Evolutionary conservation across 2,113 vertebrate genomes (phyloP).

Genomic region (Neomonachus schauinslandi): DNA sequence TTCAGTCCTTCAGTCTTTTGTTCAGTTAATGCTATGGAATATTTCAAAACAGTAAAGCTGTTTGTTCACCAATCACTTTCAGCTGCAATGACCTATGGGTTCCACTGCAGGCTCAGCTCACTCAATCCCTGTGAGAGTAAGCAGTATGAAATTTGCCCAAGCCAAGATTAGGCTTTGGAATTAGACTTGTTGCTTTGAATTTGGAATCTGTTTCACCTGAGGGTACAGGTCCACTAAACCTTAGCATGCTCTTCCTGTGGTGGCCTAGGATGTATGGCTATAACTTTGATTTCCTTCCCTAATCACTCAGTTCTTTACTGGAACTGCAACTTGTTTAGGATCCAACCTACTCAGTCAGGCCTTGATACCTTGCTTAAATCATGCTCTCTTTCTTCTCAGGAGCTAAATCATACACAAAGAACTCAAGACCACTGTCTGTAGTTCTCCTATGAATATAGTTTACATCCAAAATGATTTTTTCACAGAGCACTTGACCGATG

Average conservation of each 20-base stretch:
- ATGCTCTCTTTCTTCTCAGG: not conserved
- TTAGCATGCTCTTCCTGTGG: not conserved
- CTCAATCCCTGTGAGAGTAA: not conserved
- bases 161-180: not conserved
- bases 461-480: not conserved
- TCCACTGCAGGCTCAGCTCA: not conserved
- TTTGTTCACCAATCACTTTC: not conserved
- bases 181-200: not conserved
- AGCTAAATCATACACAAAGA: not conserved
- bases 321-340: not conserved
- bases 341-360: not conserved
- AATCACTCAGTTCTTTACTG: not conserved
- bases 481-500: not conserved
- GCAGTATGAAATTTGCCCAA: not conserved
- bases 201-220: not conserved
- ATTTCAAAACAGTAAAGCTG: not conserved
- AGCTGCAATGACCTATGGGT: not conserved
- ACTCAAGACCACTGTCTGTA: not conserved
- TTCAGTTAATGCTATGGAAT: not conserved
- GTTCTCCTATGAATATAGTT: not conserved
- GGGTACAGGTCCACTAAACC: not conserved
- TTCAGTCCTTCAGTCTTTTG: not conserved
- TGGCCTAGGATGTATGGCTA: not conserved
- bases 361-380: not conserved
- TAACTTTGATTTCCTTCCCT: not conserved